Evolutionary conservation across 2,888 invertebrate genomes (phyloP), one percentile per base, ranked within the genome.

Genomic region (Herminia tarsipennalis): DNA sequence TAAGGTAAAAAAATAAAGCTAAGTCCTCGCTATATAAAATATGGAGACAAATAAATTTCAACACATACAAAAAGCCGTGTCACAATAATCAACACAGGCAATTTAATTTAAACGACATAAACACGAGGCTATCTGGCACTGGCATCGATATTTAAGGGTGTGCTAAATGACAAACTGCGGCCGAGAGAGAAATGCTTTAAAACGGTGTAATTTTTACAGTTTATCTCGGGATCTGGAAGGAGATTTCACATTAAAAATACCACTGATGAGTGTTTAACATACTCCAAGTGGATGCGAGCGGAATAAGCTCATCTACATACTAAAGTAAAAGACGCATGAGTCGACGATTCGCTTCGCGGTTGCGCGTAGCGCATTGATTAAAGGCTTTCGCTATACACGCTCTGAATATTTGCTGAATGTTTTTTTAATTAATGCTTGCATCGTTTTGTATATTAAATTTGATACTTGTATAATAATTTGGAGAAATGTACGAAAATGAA

Each of bases 31-130:
- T 50, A 55, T 59, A 60, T 71, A 66, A 73, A 73, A 72, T 71
- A 67, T 68, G 70, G 62, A 60, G 63, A 55, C 68, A 68, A 76
- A 83, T 87, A 86, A 83, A 85, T 86, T 81, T 81, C 60, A 73
- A 67, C 66, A 70, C 70, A 67, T 78, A 80, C 79, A 84, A 86
- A 86, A 86, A 81, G 81, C 77, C 65, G 61, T 82, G 87, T 86
- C 85, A 83, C 77, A 81, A 86, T 83, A 86, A 88, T 86, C 85
- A 87, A 84, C 83, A 76, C 78, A 70, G 74, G 86, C 82, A 81
- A 88, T 88, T 89, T 87, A 87, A 88, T 87, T 85, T 80, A 84
- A 86, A 82, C 79, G 88, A 90, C 88, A 84, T 88, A 86, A 88
- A 87, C 88, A 86, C 81, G 80, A 61, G 66, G 76, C 76, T 86